Evolutionary conservation across 1,140 invertebrate genomes (phyloP).

Genomic region (Calliopsis andreniformis): DNA sequence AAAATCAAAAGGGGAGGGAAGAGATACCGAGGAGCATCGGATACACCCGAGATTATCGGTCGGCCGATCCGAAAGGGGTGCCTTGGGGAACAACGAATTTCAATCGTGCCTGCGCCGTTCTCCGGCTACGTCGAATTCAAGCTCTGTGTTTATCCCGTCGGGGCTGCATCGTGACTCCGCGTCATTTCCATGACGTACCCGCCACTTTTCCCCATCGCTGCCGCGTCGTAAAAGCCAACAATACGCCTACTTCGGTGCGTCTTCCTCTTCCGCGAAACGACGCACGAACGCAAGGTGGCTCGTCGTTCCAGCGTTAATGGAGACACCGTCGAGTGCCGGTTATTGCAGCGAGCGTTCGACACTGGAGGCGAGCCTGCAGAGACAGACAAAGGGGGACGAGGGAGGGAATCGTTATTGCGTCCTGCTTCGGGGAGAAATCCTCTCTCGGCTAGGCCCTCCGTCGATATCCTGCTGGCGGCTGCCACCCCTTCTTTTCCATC

Average conservation of each 20-base stretch:
- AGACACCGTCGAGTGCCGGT: conserved; percentile 44
- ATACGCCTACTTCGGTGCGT: conserved; percentile 9
- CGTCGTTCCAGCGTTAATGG: conserved; percentile 36
- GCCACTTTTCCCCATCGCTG: background rate
- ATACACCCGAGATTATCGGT: conserved; percentile 11
- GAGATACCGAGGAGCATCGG: background rate
- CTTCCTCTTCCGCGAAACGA: conserved; percentile 10
- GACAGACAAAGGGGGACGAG: conserved; percentile 56
- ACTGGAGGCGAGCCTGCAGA: conserved; percentile 45
- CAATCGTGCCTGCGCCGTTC: background rate
- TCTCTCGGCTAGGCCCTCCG: conserved; percentile 45
- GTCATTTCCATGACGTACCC: conserved; percentile 16
- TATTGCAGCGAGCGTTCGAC: conserved; percentile 41
- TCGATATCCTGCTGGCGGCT: conserved; percentile 57
- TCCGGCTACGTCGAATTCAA: background rate
- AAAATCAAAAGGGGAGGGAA: background rate
- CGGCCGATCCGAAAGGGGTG: conserved; percentile 1
- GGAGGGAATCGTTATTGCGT: conserved; percentile 53
- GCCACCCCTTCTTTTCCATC: conserved; percentile 12
- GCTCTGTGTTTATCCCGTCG: conserved; percentile 3
- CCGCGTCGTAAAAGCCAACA: conserved; percentile 13
- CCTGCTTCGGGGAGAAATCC: conserved; percentile 49
- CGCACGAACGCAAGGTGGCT: background rate
- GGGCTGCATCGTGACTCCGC: background rate
- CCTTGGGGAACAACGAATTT: conserved; percentile 19